These are phyloP conservation scores for Phrynocephalus vlangalii DNA, from an alignment of 2,797 vertebrate genomes.

Conservation along the genomic window DNA sequence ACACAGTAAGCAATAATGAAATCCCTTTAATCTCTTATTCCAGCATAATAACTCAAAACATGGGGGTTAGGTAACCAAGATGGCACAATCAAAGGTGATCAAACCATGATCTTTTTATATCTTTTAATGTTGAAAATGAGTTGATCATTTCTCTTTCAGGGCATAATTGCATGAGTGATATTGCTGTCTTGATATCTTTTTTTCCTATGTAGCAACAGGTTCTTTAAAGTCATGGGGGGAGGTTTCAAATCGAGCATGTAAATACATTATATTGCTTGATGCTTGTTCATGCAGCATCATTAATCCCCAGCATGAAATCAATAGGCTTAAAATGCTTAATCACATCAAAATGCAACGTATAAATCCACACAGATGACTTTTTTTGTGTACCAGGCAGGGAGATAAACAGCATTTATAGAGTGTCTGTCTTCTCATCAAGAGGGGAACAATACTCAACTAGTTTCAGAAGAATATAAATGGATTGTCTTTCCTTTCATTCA, in stretches of 20 bases:
- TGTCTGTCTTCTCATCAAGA: constrained; percentile 50
- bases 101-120: constrained; percentile 48
- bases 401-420: constrained; percentile 57
- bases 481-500: constrained; percentile 28
- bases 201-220: constrained; percentile 55
- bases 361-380: constrained; percentile 67
- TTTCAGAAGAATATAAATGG: constrained; percentile 43
- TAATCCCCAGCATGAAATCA: constrained; percentile 74
- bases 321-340: constrained; percentile 74
- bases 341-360: constrained; percentile 62
- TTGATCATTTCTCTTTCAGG: constrained; percentile 40
- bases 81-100: constrained; percentile 57
- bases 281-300: constrained; percentile 70
- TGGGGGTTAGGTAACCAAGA: constrained; percentile 47
- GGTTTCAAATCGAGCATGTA: constrained; percentile 67
- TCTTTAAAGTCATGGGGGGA: constrained; percentile 35
- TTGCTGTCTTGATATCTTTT: constrained; percentile 23
- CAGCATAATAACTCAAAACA: constrained; percentile 52
- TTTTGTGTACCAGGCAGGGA: constrained; percentile 51
- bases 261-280: constrained; percentile 67
- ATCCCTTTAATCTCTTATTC: constrained; percentile 64
- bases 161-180: constrained; percentile 26
- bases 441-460: constrained; percentile 5
- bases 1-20: constrained; percentile 52
- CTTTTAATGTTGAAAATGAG: constrained; percentile 51